Base-by-base conservation (phyloP, 1,140 invertebrate species). In the Dendrolimus punctatus region DNA sequence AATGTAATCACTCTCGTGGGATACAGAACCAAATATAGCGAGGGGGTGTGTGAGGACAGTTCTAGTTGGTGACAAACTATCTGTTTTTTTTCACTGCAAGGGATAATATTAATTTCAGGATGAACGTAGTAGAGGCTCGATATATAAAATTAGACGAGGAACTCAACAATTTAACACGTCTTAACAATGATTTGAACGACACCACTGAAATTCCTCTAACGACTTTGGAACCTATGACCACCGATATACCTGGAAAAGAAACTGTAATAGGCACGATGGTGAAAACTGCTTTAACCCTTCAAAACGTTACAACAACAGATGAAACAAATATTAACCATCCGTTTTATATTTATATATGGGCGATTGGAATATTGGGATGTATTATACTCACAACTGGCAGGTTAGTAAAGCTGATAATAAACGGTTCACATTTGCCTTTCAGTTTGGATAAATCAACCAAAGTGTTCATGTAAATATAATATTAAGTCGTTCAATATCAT, bases 311-410 rank as follows among this genome's bases (percentile, higher is more conserved):
- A 5, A 38, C 50, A 7, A 23, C 42, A 57, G 45, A 66, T 39
- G 23, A 76, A 46, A 51, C 61, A 49, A 50, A 57, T 4, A 43
- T 74, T 4, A 66, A 76, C 49, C 70, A 81, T 53, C 23, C 80
- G 0, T 76, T 64, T 6, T 91, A 89, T 52, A 90, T 92, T 58
- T 91, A 90, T 45, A 74, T 92, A 8, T 92, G 90, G 79, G 87
- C 76, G 0, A 78, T 55, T 0, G 64, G 90, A 7, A 91, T 90
- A 8, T 54, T 89, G 5, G 73, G 86, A 3, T 90, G 90, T 6
- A 87, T 92, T 6, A n/a, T 91, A 0, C 57, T 92, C 0, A 91
- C 91, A 5, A 87, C 82, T 37, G 71, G 67, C 45, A 81, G 85
- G 86, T 87, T 61, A 59, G 55, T 40, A 55, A 48, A 6, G 9